Evolutionary conservation across 1,140 invertebrate species (phyloP).

Genomic region (Drosophila sp.): DNA sequence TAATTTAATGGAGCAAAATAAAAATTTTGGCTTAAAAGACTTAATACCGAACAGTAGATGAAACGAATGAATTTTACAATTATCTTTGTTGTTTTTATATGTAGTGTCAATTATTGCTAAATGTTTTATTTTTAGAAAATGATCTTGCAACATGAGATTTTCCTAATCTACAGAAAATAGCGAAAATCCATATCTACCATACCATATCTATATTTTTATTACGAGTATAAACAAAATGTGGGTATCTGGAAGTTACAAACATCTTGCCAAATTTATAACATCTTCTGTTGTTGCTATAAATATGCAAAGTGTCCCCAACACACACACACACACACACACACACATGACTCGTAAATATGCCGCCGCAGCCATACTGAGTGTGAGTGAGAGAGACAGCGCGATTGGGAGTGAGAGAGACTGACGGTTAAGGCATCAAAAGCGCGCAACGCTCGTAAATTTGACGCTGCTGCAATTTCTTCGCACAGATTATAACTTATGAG

Average conservation of each 20-base stretch:
- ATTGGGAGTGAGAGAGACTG: conserved; percentile 1
- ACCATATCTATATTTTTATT: no score
- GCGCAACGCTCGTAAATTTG: conserved; percentile 68
- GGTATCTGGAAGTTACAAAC: conserved; percentile 25
- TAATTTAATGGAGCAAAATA: no score
- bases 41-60: no score
- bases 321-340: conserved; percentile 19
- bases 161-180: no score
- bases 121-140: no score
- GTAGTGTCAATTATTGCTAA: no score
- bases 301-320: conserved; percentile 45
- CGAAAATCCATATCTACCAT: no score
- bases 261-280: conserved; percentile 47
- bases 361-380: conserved; percentile 59
- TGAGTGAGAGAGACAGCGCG: conserved; percentile 1
- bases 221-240: background rate
- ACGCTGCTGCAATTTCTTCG: conserved; percentile 62
- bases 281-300: conserved; percentile 34
- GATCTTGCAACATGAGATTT: no score
- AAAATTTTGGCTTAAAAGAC: no score
- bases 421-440: conserved; percentile 9
- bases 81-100: no score
- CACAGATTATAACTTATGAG: conserved; percentile 68
- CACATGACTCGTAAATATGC: conserved; percentile 69
- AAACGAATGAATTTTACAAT: no score